Percentiles rank a stretch among this genome's conserved stretches.
These are phyloP conservation scores for Antheraea mylitta DNA, from an alignment of 1,140 invertebrate genomes.

Conservation along the genomic window DNA sequence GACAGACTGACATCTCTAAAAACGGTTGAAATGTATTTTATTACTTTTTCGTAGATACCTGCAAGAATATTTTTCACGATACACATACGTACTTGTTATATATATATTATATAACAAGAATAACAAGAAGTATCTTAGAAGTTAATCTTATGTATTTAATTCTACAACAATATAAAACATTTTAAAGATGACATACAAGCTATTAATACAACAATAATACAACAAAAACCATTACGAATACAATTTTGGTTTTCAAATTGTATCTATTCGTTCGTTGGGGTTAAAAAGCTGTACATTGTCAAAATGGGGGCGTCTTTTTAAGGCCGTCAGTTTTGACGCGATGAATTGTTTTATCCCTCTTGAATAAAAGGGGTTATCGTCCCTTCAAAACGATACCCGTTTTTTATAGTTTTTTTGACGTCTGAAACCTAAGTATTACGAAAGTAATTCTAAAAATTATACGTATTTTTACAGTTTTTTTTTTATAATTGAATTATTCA, in stretches of 20 bases:
- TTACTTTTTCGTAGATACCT: too few relatives aligned
- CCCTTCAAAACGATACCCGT: constrained; percentile 24
- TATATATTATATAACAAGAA: too few relatives aligned
- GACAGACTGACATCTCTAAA: too few relatives aligned
- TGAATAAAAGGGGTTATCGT: constrained; percentile 53
- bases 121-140: neutral
- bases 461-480: too few relatives aligned
- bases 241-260: constrained; percentile 64
- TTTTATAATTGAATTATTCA: too few relatives aligned
- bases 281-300: constrained; percentile 68
- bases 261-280: constrained; percentile 50
- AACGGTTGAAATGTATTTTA: too few relatives aligned
- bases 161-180: neutral
- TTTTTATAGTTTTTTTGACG: constrained; percentile 27
- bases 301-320: constrained; percentile 69
- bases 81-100: too few relatives aligned
- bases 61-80: too few relatives aligned
- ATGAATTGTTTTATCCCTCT: constrained; percentile 44
- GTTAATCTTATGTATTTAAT: neutral
- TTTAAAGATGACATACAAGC: neutral
- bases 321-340: constrained; percentile 62
- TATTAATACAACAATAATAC: constrained; percentile 16
- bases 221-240: constrained; percentile 53
- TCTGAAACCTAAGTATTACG: constrained; percentile 15
- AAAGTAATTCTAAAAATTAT: too few relatives aligned